phyloP scores from a whole-genome alignment of 2,113 vertebrate genomes.

The Lepisosteus oculatus region DNA sequence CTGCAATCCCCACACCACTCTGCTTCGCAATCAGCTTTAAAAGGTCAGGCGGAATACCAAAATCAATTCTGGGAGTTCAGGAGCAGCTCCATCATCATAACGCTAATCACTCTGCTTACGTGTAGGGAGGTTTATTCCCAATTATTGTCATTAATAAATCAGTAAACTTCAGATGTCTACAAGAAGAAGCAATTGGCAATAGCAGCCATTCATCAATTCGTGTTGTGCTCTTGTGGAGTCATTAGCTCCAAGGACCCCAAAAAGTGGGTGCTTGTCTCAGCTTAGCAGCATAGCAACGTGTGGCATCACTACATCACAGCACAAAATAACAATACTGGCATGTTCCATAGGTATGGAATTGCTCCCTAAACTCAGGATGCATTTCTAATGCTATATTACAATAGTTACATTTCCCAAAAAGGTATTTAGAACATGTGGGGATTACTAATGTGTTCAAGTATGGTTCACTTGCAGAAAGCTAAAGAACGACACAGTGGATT shows the following conservation, averaged over 20 bases:
- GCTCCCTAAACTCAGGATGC: too few relatives aligned
- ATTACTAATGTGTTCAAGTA: slow-evolving; percentile 68
- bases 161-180: slow-evolving; percentile 47
- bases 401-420: slow-evolving; percentile 53
- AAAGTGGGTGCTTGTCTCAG: too few relatives aligned
- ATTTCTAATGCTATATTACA: too few relatives aligned
- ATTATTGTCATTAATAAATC: slow-evolving; percentile 73
- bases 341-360: too few relatives aligned
- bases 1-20: slow-evolving; percentile 43
- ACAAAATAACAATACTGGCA: neutral
- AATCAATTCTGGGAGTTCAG: slow-evolving; percentile 62
- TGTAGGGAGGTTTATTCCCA: slow-evolving; percentile 64
- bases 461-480: slow-evolving; percentile 86
- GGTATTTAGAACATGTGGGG: slow-evolving; percentile 67
- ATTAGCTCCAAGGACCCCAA: slow-evolving; percentile 1
- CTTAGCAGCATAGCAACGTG: neutral
- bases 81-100: slow-evolving; percentile 65
- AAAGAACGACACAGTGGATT: slow-evolving; percentile 88
- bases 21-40: slow-evolving; percentile 61
- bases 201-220: slow-evolving; percentile 52
- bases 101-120: slow-evolving; percentile 64
- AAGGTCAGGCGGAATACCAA: slow-evolving; percentile 66
- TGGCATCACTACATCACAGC: neutral
- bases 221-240: slow-evolving; percentile 11
- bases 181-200: slow-evolving; percentile 47